Base-by-base conservation (phyloP, 1,140 invertebrate genomes). In the Brachionus plicatilis region DNA sequence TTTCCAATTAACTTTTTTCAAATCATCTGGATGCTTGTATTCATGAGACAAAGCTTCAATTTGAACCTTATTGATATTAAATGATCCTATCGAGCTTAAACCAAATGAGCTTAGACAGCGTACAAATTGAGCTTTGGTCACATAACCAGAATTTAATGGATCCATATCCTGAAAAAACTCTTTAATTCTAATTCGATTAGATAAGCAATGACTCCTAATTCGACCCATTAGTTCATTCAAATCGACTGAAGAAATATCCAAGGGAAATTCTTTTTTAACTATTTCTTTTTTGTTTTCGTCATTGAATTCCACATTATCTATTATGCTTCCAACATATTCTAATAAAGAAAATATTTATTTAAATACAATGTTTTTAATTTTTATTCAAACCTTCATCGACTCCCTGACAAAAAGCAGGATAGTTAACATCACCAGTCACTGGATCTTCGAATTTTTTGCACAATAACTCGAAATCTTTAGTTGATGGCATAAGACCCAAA, bases 351-450 rank as follows among this genome's bases (percentile, higher is more conserved):
- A 80, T 27, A 14, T 27, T 24, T 7, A 60, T 56, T 24, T 37
- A 37, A 53, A 2, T 43, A 11, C 53, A 7, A 27, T 65, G 27
- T 78, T 70, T 17, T 12, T 53, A 3, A 33, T 72, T 70, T 11
- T 56, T 27, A 20, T 7, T 83, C 68, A 53, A 17, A 90, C 89
- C 88, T 87, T 87, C 85, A 85, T 90, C 89, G 17, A 90, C 87
- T 43, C 87, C 86, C 84, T 90, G 88, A 24, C 89, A 88, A 87
- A 90, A 90, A 8, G 88, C 88, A 56, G 89, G 88, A 86, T 90
- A 90, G 85, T 90, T 89, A 50, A 90, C 86, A 85, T 90, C 89
- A 9, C 89, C 89, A 72, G 87, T 88, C 4, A 86, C 85, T 53
- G 87, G 87, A 84, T 89, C 89, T 83, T 87, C 86, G 87, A 90